Evolutionary conservation across 2,888 invertebrate species (phyloP).

Genomic region (Acanthopleura granulata): DNA sequence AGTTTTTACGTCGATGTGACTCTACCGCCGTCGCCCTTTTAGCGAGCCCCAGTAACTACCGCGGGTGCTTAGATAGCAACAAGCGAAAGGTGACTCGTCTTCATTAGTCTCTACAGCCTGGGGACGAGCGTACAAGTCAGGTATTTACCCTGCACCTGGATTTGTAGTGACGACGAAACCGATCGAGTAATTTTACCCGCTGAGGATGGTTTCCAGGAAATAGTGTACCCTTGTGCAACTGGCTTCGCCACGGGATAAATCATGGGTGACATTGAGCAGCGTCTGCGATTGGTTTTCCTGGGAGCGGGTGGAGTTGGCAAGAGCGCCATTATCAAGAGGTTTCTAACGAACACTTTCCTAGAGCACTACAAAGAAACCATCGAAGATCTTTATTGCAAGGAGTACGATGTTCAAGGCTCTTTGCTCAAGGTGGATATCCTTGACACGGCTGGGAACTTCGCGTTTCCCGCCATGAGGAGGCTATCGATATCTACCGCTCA

Average conservation of each 20-base stretch:
- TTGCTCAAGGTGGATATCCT: slow-evolving; percentile 90
- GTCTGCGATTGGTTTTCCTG: slow-evolving; percentile 85
- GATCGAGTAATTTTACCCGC: too few relatives aligned
- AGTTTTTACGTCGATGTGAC: too few relatives aligned
- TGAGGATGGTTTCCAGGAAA: too few relatives aligned
- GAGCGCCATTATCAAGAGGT: slow-evolving; percentile 92
- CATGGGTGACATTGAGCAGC: slow-evolving; percentile 71
- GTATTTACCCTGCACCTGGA: too few relatives aligned
- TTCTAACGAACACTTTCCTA: slow-evolving; percentile 89
- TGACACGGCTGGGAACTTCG: slow-evolving; percentile 93
- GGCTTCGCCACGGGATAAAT: neutral
- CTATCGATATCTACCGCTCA: slow-evolving; percentile 95
- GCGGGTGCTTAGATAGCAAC: too few relatives aligned
- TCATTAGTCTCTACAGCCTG: too few relatives aligned
- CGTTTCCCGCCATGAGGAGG: slow-evolving; percentile 97
- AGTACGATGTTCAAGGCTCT: slow-evolving; percentile 83
- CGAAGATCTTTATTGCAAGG: slow-evolving; percentile 93
- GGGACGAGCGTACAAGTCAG: too few relatives aligned
- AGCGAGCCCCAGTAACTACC: too few relatives aligned
- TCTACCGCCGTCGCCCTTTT: too few relatives aligned
- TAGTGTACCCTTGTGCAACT: too few relatives aligned
- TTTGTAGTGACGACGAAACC: too few relatives aligned
- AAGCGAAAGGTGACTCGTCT: too few relatives aligned
- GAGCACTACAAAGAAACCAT: slow-evolving; percentile 94
- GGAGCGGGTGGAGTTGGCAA: slow-evolving; percentile 92